Percentiles rank a stretch among this genome's conserved stretches.
Evolutionary conservation across 2,888 invertebrate species (phyloP).

Genomic region (Notodonta ziczac): DNA sequence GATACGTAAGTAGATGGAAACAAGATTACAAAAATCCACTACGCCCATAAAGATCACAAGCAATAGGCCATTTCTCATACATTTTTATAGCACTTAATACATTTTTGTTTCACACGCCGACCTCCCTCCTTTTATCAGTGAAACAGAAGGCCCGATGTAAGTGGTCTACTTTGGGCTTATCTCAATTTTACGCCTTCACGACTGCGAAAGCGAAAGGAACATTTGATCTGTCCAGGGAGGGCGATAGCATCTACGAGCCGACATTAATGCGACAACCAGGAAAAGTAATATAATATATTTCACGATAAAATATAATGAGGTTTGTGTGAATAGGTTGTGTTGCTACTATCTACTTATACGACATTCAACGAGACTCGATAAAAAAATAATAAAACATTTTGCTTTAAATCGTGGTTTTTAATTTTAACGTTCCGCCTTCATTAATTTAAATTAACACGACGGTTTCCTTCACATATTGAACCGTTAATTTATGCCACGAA

Average conservation of each 20-base stretch:
- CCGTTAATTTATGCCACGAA: too few species aligned
- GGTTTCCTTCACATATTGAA: too few species aligned
- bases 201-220: constrained; percentile 65
- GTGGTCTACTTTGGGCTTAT: constrained; percentile 48
- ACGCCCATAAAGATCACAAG: not conserved
- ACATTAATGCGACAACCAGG: constrained; percentile 68
- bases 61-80: not conserved
- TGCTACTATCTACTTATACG: constrained; percentile 9
- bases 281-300: constrained; percentile 37
- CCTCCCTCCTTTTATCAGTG: constrained; percentile 16
- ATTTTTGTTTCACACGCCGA: constrained; percentile 11
- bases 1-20: not conserved
- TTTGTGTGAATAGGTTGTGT: constrained; percentile 15
- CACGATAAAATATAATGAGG: not conserved
- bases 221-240: constrained; percentile 69
- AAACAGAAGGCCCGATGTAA: constrained; percentile 8
- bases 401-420: too few species aligned
- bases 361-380: too few species aligned
- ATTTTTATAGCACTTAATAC: constrained; percentile 6
- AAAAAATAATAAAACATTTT: too few species aligned
- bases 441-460: too few species aligned
- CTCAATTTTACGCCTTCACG: constrained; percentile 70
- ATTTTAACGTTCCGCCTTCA: too few species aligned
- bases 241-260: constrained; percentile 69
- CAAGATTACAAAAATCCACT: not conserved